Evolutionary conservation across 2,113 vertebrate species (phyloP), one percentile per base, ranked within the genome.

Genomic region (Coracopsis vasa): DNA sequence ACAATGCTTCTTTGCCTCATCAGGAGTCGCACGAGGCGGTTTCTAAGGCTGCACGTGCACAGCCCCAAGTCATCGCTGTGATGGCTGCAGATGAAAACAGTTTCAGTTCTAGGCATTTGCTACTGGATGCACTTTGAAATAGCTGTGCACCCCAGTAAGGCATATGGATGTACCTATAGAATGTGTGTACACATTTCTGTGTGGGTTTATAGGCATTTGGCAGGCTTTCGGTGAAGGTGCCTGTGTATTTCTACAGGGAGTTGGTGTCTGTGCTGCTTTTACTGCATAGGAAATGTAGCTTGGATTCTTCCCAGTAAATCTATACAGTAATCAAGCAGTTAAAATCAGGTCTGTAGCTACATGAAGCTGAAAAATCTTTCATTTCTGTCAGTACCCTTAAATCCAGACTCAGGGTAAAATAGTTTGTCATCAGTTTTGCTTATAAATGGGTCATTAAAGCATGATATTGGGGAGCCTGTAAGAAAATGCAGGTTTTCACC

Each of bases 171-270:
- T 50, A 48, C 58, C 47, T 21, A 62, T 17, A n/a, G 48, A 18
- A 24, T 35, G 12, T 37, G 47, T 21, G 31, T 31, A 37, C 31
- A 2, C 1, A 5, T 56, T 41, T 54, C 6, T 66, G 20, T 60
- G 5, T 62, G 12, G 25, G 4, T 79, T 1, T 42, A 0, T 50
- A 0, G n/a, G 3, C 35, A 7, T 37, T 37, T 21, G 15, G 33
- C 7, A 2, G 15, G 2, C 17, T 53, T 77, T 53, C 50, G 67
- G 7, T 62, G 88, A 29, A 83, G 71, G 27, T 80, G 50, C 25
- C 31, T 28, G 31, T 14, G 45, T 60, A 14, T 89, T 78, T 92
- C 70, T 84, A 28, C 29, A 23, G 13, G 17, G 11, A 45, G 11
- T 39, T 29, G 15, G 23, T 11, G 17, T 31, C 65, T 14, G 0